Evolutionary conservation across 1,140 invertebrate species (phyloP), one percentile per base, ranked within the genome.

Genomic region (Acromyrmex charruanus): DNA sequence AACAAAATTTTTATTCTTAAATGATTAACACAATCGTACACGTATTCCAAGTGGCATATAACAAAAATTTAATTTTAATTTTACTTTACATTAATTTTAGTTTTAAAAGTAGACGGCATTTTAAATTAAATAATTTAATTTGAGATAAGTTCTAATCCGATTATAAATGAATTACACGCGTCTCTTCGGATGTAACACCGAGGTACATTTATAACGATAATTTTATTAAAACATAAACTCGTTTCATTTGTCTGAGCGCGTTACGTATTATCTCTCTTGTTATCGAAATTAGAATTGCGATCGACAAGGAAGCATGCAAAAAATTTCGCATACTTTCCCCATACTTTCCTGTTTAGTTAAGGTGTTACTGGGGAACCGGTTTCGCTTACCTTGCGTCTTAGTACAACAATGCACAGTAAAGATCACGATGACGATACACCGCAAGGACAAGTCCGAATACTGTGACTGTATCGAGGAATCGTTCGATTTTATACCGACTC

Each of bases 401-500:
- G 35, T 90, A 77, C 82, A 85, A 68, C 87, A 80, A 65, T 55
- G 21, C 18, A 68, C 75, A 85, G 74, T 85, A 90, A 44, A n/a
- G 7, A 49, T 74, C 58, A 82, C 16, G 53, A 21, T 61, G 80
- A 82, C 21, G 80, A 84, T 61, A 92, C 89, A 82, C 88, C 81
- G 39, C 77, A 80, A 86, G 74, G 74, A 85, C 55, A 87, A 77
- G 84, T 65, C 81, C 55, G 79, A 92, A 86, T 85, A 92, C 91
- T 92, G 91, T 92, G 91, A 90, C 91, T 63, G 66, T 21, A 93
- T 90, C 90, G 86, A 79, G 72, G 87, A 77, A 61, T 89, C 86
- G 88, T 91, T 84, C 87, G 90, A 92, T 92, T 94, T 94, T 94
- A 94, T 94, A 94, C 66, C 77, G 77, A 66, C 87, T 85, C 87